Base-by-base conservation (phyloP, 2,797 vertebrate species). In the Chlorospingus semifuscus region DNA sequence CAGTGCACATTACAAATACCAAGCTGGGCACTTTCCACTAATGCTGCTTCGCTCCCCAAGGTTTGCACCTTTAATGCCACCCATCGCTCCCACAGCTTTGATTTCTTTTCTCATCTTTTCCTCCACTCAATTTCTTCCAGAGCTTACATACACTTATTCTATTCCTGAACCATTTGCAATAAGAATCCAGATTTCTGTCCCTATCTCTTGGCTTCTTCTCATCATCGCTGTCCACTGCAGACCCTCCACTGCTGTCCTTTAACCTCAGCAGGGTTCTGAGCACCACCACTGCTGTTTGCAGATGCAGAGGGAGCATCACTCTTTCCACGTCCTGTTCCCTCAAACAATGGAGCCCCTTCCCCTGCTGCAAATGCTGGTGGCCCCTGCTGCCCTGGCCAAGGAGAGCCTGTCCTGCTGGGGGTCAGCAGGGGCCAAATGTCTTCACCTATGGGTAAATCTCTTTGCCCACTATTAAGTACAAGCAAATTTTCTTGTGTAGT, bases 401-500 rank as follows among this genome's bases (percentile, higher is more conserved):
- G 41, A 71, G 21, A 32, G 56, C 29, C 47, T 3, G 1, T 34
- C 65, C 72, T 24, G 4, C 3, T 9, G 3, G 8, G 29, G n/a
- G 23, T 32, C 49, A 80, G 65, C 42, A 69, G 50, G 15, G 32
- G 41, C 56, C 2, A 10, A 64, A 59, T 26, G 12, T 61, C 81
- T 81, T 22, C 26, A 13, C 36, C 60, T 42, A 12, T 1, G 1
- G n/a, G 23, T 79, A 89, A 93, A 87, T 39, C 76, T 81, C 77
- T 86, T 90, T 8, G 1, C 71, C 59, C 2, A 20, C 78, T 89
- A 52, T 83, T 77, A 93, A 47, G 70, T 71, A 60, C 16, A 19
- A 93, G 83, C 55, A 74, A 69, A 93, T 95, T 95, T 93, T 83
- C 88, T 53, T 59, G 64, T 80, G 30, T 29, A 79, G 86, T 34